Evolutionary conservation across 2,888 invertebrate genomes (phyloP), one percentile per base, ranked within the genome.

Genomic region (Sisyra terminalis): DNA sequence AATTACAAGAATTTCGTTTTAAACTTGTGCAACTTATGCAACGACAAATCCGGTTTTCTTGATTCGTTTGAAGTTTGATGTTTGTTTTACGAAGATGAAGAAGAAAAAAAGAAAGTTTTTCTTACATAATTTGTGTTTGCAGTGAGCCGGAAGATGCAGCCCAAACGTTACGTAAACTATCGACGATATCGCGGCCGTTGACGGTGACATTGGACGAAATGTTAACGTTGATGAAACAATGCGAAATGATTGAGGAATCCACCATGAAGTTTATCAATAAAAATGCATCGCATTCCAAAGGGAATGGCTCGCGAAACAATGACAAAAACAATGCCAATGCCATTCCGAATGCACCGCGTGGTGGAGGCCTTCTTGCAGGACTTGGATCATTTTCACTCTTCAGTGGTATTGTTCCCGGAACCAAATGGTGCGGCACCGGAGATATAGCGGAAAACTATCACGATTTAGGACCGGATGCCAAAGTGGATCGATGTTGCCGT

Each of bases 391-490:
- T 81, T 29, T 75, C 80, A 1, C 57, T 86, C 47, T 65, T 86
- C 39, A 82, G 77, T 55, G 86, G 86, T 29, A 85, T 87, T 49
- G 71, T 86, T 56, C 87, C 87, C 63, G 87, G 88, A 47, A 89
- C 88, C 31, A 88, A 88, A 60, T 89, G 88, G 88, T 93, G 92
- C 56, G 92, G 92, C 13, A 79, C 85, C 0, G 90, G 90, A 1
- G 90, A 90, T 60, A 77, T 87, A 50, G 90, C 92, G 1, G 65
- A 71, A 14, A 73, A 78, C 55, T 89, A 86, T 64, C 79, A 79
- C 59, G 90, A 92, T 62, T 66, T 92, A 48, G 93, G 93, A 32
- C 67, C 72, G 0, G 81, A 78, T 53, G 63, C 60, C 55, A 64
- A 66, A 29, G 74, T 85, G 51, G 89, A 89, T 64, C 70, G 75